These are phyloP conservation scores for Campylorhamphus procurvoides DNA, from an alignment of 2,113 vertebrate genomes.

Conservation along the genomic window DNA sequence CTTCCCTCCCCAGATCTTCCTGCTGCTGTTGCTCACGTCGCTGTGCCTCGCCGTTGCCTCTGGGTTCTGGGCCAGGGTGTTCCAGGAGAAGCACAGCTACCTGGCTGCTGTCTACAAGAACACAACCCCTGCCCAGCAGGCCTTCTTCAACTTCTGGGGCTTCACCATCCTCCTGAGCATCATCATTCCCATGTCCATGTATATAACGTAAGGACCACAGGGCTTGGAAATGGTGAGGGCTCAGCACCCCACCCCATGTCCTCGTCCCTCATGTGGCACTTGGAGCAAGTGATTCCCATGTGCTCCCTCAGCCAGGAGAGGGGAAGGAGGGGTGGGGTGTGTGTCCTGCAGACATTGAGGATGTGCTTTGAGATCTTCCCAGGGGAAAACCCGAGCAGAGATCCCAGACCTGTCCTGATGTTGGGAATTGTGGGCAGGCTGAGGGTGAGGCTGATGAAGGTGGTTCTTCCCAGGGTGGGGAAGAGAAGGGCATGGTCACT, in stretches of 20 bases:
- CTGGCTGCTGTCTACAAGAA: slow-evolving; percentile 23
- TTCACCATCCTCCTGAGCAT: slow-evolving; percentile 89
- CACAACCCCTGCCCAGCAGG: slow-evolving; percentile 58
- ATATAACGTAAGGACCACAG: slow-evolving; percentile 82
- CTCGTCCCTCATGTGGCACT: background rate
- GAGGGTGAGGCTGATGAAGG: background rate
- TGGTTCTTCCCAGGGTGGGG: background rate
- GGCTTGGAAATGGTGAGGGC: background rate
- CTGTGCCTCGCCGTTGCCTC: slow-evolving; percentile 43
- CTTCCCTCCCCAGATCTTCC: slow-evolving; percentile 67
- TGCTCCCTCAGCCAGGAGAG: accelerated
- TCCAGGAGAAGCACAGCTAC: slow-evolving; percentile 66
- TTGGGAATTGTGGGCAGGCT: accelerated
- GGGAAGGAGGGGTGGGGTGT: background rate
- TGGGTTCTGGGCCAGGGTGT: background rate
- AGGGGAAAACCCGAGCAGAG: background rate
- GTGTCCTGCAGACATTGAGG: background rate
- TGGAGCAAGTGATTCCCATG: background rate
- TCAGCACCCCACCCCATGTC: background rate
- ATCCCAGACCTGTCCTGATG: accelerated
- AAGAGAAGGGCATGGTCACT: background rate
- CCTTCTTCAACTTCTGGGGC: slow-evolving; percentile 88
- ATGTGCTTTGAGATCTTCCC: background rate
- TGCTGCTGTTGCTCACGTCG: background rate
- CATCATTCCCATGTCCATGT: slow-evolving; percentile 89